phyloP scores from a whole-genome alignment of 1,140 invertebrate genomes.

The Teleogryllus occipitalis region DNA sequence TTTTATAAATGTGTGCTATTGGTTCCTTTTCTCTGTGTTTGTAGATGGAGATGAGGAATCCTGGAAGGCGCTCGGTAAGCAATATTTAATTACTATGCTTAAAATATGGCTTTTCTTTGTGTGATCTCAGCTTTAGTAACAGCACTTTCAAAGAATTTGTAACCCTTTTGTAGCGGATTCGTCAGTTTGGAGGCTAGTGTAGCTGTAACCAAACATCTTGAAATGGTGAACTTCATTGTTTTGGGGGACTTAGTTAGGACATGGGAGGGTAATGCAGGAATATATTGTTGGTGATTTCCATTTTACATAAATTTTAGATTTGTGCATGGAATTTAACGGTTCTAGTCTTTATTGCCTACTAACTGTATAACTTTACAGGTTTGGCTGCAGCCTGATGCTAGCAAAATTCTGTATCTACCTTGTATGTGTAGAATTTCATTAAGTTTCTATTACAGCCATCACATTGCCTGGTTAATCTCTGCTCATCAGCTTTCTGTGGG shows the following conservation, averaged over 20 bases:
- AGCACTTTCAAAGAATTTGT: slow-evolving; percentile 11
- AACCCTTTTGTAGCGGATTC: slow-evolving; percentile 5
- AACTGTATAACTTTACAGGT: neutral
- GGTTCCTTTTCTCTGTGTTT: slow-evolving; percentile 20
- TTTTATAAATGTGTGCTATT: neutral
- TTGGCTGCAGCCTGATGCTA: neutral
- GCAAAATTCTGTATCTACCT: neutral
- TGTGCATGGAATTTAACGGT: neutral
- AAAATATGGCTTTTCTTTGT: slow-evolving; percentile 14
- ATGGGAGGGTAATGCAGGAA: neutral
- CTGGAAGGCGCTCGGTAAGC: slow-evolving; percentile 40
- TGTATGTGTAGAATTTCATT: neutral
- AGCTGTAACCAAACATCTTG: slow-evolving; percentile 14
- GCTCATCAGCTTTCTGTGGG: neutral
- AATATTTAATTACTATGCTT: slow-evolving; percentile 14
- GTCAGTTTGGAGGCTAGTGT: slow-evolving; percentile 8
- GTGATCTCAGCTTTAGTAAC: slow-evolving; percentile 9
- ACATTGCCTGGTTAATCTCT: neutral
- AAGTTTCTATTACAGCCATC: neutral
- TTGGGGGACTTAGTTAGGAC: neutral
- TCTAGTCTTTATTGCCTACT: neutral
- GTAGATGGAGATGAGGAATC: slow-evolving; percentile 42
- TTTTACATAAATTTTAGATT: neutral
- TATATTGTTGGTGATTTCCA: neutral
- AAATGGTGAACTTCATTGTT: slow-evolving; percentile 6